phyloP scores from a whole-genome alignment of 2,797 vertebrate species.

The Coilia nasus region DNA sequence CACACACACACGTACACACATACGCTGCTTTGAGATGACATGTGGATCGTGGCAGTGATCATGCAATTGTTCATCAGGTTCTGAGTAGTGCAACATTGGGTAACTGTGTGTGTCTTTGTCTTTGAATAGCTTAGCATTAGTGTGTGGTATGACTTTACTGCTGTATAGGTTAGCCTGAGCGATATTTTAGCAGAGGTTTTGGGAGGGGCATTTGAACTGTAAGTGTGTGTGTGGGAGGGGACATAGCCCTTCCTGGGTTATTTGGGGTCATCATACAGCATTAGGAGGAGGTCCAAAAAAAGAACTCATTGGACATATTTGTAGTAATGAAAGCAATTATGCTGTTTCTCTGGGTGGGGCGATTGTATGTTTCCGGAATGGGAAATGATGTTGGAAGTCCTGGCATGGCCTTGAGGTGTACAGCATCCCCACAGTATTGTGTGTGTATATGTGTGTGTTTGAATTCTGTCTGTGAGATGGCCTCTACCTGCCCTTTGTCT shows the following conservation, averaged over 20 bases:
- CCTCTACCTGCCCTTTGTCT: not conserved
- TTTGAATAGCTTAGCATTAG: too few species aligned
- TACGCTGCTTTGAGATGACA: too few species aligned
- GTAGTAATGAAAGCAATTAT: constrained; percentile 31
- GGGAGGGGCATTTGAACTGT: not conserved
- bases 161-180: not conserved
- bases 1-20: too few species aligned
- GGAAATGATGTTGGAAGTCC: constrained; percentile 39
- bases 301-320: not conserved
- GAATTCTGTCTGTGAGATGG: not conserved
- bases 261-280: not conserved
- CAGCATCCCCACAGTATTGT: not conserved
- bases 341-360: constrained; percentile 30
- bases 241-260: not conserved
- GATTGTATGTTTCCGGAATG: constrained; percentile 32
- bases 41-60: too few species aligned
- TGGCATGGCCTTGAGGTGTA: not conserved
- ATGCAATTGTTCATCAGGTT: too few species aligned
- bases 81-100: too few species aligned
- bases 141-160: not conserved
- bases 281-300: not conserved
- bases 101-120: not conserved
- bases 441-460: not conserved
- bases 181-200: not conserved
- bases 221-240: too few species aligned